A percentile compares a stretch with the other conserved stretches of the same genome.
These are phyloP conservation scores for Oryctes rhinoceros DNA, from an alignment of 1,140 invertebrate species.

Conservation along the genomic window DNA sequence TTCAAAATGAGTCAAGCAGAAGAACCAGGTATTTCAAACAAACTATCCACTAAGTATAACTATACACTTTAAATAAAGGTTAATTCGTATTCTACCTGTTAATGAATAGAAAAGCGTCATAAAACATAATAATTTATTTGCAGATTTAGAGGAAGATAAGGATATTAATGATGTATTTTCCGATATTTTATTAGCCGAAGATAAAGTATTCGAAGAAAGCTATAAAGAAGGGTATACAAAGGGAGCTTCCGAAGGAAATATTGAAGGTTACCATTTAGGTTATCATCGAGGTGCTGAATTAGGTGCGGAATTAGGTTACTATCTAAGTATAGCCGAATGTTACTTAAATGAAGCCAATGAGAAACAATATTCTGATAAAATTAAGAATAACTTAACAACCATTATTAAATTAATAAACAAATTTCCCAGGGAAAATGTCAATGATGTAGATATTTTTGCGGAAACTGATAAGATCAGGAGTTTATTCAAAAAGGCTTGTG, in stretches of 20 bases:
- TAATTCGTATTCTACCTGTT: not conserved
- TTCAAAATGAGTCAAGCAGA: not conserved
- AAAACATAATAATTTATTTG: not conserved
- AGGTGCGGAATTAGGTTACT: slow-evolving; percentile 71
- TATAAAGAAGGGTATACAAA: slow-evolving; percentile 69
- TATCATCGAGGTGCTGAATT: slow-evolving; percentile 72
- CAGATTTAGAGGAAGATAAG: slow-evolving; percentile 51
- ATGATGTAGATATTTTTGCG: slow-evolving; percentile 70
- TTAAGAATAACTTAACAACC: slow-evolving; percentile 10
- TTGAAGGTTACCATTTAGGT: slow-evolving; percentile 71
- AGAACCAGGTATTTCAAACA: not conserved
- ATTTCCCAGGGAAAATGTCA: slow-evolving; percentile 73
- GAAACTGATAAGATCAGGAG: slow-evolving; percentile 70
- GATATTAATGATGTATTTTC: slow-evolving; percentile 74
- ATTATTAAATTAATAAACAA: slow-evolving; percentile 61
- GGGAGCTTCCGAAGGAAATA: slow-evolving; percentile 65
- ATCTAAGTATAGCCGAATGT: slow-evolving; percentile 63
- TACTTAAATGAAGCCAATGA: slow-evolving; percentile 50
- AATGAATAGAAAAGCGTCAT: not conserved
- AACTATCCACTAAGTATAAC: not conserved
- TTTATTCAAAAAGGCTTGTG: slow-evolving; percentile 73
- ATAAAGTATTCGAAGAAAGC: slow-evolving; percentile 64
- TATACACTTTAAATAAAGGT: not conserved
- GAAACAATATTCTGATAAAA: not conserved
- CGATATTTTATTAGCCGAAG: slow-evolving; percentile 69